Evolutionary conservation across 2,797 vertebrate species (phyloP), one percentile per base, ranked within the genome.

Genomic region (Lophius americanus): DNA sequence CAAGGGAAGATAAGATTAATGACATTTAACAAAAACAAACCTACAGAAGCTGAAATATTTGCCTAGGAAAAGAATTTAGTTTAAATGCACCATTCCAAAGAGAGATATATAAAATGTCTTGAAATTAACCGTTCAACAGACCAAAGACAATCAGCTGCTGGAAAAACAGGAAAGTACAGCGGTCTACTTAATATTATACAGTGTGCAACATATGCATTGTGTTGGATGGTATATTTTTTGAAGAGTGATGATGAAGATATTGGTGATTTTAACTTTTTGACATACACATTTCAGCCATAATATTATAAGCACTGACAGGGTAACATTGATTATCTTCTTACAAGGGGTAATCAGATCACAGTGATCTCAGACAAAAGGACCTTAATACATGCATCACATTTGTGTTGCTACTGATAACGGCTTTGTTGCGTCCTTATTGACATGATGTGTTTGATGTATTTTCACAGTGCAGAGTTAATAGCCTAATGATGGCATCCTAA

Each of bases 251-350:
- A 51, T 48, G 60, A 7, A 64, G 53, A 56, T 3, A 32, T 56
- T 48, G 87, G 87, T 81, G 88, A 77, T 87, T 61, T 61, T 5
- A 73, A 75, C 51, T 10, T 62, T 73, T 73, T 60, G 41, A 65
- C 66, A 75, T 61, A 70, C 55, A 75, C 23, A 23, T 23, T 23
- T 23, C 23, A 23, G 23, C 23, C 23, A 23, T 23, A 23, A 23
- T 23, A 23, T 23, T 23, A 23, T 23, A 23, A 23, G 2, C 23
- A 23, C 23, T 23, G 23, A 23, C 23, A 23, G 23, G 23, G 23
- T 23, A 23, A 23, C 23, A 23, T 23, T 23, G 23, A 23, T 23
- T 23, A 23, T 23, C 23, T 23, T 23, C 23, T 23, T 23, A 23
- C 23, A 23, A 23, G 23, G 14, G 5, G n/a, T 44, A n/a, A 50